These are phyloP conservation scores for Magallana ariakensis DNA, from an alignment of 1,140 invertebrate species.

Conservation along the genomic window DNA sequence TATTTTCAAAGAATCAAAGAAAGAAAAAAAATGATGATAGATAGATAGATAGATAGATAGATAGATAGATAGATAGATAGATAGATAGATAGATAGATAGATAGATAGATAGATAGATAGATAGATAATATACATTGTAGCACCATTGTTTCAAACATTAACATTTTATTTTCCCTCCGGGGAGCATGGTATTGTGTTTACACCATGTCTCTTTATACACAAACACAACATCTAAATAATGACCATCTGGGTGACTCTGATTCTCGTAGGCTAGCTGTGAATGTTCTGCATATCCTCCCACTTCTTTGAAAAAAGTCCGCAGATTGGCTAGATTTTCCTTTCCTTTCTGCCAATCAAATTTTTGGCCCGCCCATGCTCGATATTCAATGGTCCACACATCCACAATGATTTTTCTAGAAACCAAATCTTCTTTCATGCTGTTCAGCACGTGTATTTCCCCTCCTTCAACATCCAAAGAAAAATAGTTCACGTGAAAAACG, in stretches of 20 bases:
- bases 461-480: conserved; percentile 3
- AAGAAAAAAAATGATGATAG: no score
- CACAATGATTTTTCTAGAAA: not conserved
- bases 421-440: conserved; percentile 8
- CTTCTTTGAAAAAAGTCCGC: not conserved
- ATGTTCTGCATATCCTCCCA: not conserved
- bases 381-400: conserved; percentile 32
- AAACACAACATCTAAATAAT: conserved; percentile 44
- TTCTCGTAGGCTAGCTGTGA: not conserved
- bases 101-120: no score
- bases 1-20: no score
- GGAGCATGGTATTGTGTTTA: not conserved
- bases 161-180: conserved; percentile 11
- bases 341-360: conserved; percentile 4
- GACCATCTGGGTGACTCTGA: not conserved
- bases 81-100: no score
- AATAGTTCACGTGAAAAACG: conserved; percentile 1
- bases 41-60: no score
- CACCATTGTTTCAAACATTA: no score
- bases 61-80: no score
- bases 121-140: no score
- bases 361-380: not conserved
- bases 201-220: conserved; percentile 33
- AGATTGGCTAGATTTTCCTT: not conserved
- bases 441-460: not conserved